Evolutionary conservation across 2,113 vertebrate genomes (phyloP).

Genomic region (Pseudopipra pipra): DNA sequence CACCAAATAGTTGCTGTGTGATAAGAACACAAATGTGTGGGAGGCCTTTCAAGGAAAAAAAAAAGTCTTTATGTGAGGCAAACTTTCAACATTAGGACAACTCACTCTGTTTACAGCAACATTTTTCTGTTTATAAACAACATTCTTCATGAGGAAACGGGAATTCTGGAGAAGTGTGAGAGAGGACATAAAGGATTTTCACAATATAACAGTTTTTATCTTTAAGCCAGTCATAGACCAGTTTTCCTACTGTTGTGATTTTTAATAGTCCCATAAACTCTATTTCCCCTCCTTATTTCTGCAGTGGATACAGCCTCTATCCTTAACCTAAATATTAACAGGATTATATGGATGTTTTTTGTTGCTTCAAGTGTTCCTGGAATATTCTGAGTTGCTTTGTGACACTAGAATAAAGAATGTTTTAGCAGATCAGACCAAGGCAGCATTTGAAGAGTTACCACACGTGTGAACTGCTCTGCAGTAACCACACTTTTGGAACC

Average conservation of each 20-base stretch:
- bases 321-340: neutral
- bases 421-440: neutral
- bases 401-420: neutral
- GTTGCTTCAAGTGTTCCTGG: neutral
- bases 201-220: neutral
- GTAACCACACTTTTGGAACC: neutral
- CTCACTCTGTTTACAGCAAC: neutral
- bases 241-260: neutral
- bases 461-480: neutral
- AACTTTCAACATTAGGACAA: neutral
- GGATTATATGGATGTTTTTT: neutral
- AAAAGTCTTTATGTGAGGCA: neutral
- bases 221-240: neutral
- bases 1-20: neutral
- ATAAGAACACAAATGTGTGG: neutral
- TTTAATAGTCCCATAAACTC: neutral
- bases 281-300: neutral
- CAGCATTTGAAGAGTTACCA: neutral
- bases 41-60: neutral
- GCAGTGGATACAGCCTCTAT: neutral
- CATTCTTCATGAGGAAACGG: neutral
- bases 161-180: neutral
- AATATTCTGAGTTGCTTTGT: neutral
- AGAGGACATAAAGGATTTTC: neutral
- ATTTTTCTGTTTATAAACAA: neutral